Evolutionary conservation across 2,797 vertebrate species (phyloP).

Genomic region (Channallabes apus): DNA sequence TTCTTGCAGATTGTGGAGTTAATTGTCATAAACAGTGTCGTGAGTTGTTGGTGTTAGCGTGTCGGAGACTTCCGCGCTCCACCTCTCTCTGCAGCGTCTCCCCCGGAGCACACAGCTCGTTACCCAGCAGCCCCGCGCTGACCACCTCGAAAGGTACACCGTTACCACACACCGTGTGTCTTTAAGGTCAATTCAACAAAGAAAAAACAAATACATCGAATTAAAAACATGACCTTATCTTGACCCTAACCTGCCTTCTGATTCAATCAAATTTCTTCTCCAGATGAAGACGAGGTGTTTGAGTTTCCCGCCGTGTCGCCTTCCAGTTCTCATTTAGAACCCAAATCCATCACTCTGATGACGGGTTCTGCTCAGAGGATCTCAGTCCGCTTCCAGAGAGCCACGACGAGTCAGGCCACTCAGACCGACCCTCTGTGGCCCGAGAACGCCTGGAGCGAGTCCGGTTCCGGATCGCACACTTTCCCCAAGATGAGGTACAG

Average conservation of each 20-base stretch:
- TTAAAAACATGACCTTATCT: too few relatives aligned
- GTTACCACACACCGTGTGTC: not conserved
- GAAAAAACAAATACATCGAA: not conserved
- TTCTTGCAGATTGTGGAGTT: slow-evolving; percentile 86
- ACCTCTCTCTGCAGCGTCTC: slow-evolving; percentile 79
- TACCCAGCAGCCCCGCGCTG: slow-evolving; percentile 88
- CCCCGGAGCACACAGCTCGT: slow-evolving; percentile 76
- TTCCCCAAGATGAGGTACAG: slow-evolving; percentile 96
- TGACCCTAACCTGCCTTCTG: not conserved
- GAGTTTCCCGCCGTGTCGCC: slow-evolving; percentile 79
- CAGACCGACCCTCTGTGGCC: slow-evolving; percentile 92
- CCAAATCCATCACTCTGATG: slow-evolving; percentile 89
- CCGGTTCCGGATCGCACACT: slow-evolving; percentile 83
- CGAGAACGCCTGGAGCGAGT: slow-evolving; percentile 78
- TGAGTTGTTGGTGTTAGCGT: slow-evolving; percentile 91
- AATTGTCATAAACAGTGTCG: slow-evolving; percentile 98
- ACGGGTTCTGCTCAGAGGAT: slow-evolving; percentile 91
- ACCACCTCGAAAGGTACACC: slow-evolving; percentile 75
- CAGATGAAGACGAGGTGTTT: slow-evolving; percentile 93
- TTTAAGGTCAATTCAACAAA: not conserved
- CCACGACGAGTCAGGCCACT: slow-evolving; percentile 91
- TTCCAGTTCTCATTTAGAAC: slow-evolving; percentile 72
- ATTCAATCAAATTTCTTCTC: not conserved
- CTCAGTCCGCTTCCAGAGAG: slow-evolving; percentile 88
- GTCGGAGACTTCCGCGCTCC: slow-evolving; percentile 84